Conservation (phyloP, 1,140 invertebrate species). For the Anastrepha obliqua region DNA sequence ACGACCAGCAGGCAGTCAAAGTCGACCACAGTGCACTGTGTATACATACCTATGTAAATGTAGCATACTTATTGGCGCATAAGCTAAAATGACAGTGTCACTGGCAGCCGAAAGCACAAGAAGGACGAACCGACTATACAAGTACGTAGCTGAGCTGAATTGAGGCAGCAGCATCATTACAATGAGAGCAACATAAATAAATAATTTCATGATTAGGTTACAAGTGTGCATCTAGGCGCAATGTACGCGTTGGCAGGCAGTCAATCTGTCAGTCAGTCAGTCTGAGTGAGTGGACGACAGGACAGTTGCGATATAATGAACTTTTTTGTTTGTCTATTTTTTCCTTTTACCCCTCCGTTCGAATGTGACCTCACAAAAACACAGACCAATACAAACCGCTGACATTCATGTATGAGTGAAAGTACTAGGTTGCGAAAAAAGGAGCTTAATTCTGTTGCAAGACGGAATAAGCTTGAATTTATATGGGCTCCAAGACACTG, state of each 20-base stretch:
- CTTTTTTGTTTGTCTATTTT: neutral
- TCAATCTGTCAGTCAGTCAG: too few relatives aligned
- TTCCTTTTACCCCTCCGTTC: neutral
- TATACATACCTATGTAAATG: neutral
- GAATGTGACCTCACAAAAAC: neutral
- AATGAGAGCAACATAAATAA: constrained; percentile 44
- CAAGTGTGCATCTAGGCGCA: neutral
- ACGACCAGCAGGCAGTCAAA: neutral
- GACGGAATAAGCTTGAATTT: too few relatives aligned
- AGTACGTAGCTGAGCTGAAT: neutral
- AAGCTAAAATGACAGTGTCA: neutral
- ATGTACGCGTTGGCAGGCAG: neutral
- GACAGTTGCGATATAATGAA: neutral
- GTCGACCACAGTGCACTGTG: neutral
- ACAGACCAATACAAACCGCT: neutral
- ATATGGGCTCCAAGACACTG: too few relatives aligned
- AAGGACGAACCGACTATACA: neutral
- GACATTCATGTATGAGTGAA: too few relatives aligned
- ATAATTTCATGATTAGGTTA: constrained; percentile 40
- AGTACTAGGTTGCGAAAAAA: too few relatives aligned
- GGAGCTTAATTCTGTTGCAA: too few relatives aligned
- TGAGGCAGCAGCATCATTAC: constrained; percentile 21
- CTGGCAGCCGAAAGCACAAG: neutral
- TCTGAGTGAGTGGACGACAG: neutral
- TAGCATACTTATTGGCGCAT: constrained; percentile 43